These are phyloP conservation scores for Limonius californicus DNA, from an alignment of 1,140 invertebrate genomes.

Conservation along the genomic window DNA sequence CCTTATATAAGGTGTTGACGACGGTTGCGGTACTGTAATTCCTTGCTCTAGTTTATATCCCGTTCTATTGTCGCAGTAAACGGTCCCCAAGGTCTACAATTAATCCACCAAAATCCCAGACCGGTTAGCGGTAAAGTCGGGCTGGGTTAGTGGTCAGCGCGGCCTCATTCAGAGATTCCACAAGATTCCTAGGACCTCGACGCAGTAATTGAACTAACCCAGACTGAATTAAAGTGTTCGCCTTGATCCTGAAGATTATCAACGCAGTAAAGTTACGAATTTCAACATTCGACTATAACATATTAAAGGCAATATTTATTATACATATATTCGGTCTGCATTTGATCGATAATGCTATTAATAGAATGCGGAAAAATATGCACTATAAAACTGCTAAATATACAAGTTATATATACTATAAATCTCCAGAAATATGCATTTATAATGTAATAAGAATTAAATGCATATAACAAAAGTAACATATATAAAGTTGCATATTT, in stretches of 20 bases:
- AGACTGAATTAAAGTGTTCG: constrained; percentile 7
- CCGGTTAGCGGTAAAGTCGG: constrained; percentile 32
- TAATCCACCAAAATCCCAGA: constrained; percentile 38
- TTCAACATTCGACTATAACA: too few species aligned
- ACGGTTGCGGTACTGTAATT: constrained; percentile 25
- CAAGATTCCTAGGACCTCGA: constrained; percentile 21
- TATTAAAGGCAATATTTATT: too few species aligned
- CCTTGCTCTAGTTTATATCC: constrained; percentile 37
- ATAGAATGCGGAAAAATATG: too few species aligned
- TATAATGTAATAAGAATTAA: too few species aligned
- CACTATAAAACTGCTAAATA: too few species aligned
- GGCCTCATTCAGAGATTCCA: constrained; percentile 28
- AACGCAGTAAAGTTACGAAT: not conserved
- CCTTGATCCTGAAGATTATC: not conserved
- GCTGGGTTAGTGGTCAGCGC: constrained; percentile 32
- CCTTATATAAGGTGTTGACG: constrained; percentile 1
- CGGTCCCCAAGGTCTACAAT: constrained; percentile 38
- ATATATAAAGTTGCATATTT: too few species aligned
- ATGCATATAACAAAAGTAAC: too few species aligned
- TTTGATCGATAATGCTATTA: too few species aligned
- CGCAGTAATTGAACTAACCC: constrained; percentile 9
- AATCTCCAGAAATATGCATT: too few species aligned
- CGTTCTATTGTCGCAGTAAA: constrained; percentile 40
- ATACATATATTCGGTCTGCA: too few species aligned
- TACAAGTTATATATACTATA: too few species aligned